Base-by-base conservation (phyloP, 2,113 vertebrate genomes). In the Upupa epops region DNA sequence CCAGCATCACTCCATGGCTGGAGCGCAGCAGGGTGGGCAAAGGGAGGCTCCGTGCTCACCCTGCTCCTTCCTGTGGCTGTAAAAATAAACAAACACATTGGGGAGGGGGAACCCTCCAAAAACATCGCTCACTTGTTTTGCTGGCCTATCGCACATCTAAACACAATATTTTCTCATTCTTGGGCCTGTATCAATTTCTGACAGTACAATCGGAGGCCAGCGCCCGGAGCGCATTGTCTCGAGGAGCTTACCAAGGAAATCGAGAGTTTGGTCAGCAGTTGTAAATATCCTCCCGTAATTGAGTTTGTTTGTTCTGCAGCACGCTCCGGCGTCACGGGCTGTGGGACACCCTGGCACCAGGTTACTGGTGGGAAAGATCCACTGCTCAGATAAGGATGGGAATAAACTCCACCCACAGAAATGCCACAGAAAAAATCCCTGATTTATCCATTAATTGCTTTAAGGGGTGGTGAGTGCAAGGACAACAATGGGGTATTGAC, bases 261-360 rank as follows among this genome's bases (percentile, higher is more conserved):
- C 52, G 93, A 95, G 88, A 97, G 90, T 96, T 97, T 96, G 97
- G 95, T 97, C 94, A 81, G 94, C 90, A 94, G 89, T 90, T 98
- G 97, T 98, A 97, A 98, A 98, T 98, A 98, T 98, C 98, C 98
- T 98, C 92, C 93, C 69, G n/a, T 96, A 94, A 97, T 78, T 48
- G 82, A 40, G 89, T 88, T 96, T 97, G 97, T 97, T 97, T 97
- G 97, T 96, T 95, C 97, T 97, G 92, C 96, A 93, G 94, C 7
- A 11, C 4, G 63, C 77, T 93, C 85, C 94, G 92, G 96, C 86
- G 96, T 66, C 88, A 94, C 0, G 56, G 88, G 73, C 88, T 92
- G 94, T 97, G 92, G 98, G 98, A 98, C 98, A 98, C 96, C 90
- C 97, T 98, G 98, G 98, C 98, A 98, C 98, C 98, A 98, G 96